Evolutionary conservation across 2,888 invertebrate genomes (phyloP).

Genomic region (Cantharis rufa): DNA sequence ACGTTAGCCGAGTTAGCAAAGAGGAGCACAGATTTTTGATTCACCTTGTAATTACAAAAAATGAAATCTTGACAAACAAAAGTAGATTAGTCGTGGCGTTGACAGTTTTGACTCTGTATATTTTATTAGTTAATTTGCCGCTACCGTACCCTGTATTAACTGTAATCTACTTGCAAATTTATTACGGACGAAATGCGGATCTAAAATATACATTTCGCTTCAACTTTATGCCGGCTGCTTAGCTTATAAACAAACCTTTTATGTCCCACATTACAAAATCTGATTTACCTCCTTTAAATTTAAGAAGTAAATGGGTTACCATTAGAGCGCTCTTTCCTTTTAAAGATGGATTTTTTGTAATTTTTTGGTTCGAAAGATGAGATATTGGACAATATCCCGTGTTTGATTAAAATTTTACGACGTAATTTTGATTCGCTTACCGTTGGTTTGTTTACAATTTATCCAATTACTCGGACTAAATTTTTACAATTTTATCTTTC

Average conservation of each 20-base stretch:
- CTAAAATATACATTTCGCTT: conserved; percentile 26
- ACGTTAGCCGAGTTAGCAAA: no score
- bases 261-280: neutral
- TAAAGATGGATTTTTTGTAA: neutral
- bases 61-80: neutral
- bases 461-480: neutral
- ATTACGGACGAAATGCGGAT: conserved; percentile 41
- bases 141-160: conserved; percentile 47
- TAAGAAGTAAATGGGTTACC: neutral
- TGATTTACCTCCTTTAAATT: neutral
- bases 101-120: conserved; percentile 46
- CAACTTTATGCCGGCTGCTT: conserved; percentile 15
- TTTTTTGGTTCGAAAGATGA: neutral
- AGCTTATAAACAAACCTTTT: conserved; percentile 6
- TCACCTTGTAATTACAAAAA: neutral
- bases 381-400: neutral
- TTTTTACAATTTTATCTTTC: neutral
- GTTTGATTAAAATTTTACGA: neutral
- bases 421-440: neutral
- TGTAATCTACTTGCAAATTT: conserved; percentile 50
- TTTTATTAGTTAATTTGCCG: conserved; percentile 50
- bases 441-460: neutral
- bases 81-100: conserved; percentile 35
- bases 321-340: neutral
- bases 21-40: no score